Evolutionary conservation across 2,797 vertebrate genomes (phyloP).

Genomic region (Saxicola maurus): DNA sequence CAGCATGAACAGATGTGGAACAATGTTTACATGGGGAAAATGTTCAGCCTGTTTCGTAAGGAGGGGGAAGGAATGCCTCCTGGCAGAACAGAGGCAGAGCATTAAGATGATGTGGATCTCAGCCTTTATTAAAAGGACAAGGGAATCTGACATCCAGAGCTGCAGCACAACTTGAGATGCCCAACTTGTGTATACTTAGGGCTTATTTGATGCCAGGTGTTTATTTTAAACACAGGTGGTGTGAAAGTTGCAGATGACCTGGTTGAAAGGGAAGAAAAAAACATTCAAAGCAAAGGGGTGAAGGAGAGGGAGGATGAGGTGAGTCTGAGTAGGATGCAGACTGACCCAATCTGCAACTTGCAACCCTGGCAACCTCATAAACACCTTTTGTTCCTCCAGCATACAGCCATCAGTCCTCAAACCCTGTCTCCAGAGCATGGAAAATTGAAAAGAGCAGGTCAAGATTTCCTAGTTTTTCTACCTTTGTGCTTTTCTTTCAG

Average conservation of each 20-base stretch:
- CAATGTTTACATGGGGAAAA: conserved; percentile 10
- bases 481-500: not conserved
- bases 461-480: not conserved
- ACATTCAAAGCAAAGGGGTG: not conserved
- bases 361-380: not conserved
- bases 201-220: not conserved
- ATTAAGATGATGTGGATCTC: not conserved
- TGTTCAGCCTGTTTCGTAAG: not conserved
- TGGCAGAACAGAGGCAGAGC: conserved; percentile 1
- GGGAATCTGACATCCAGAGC: not conserved
- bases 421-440: not conserved
- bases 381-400: not conserved
- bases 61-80: conserved; percentile 20
- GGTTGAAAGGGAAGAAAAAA: not conserved
- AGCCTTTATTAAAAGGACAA: conserved; percentile 15
- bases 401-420: not conserved
- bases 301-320: not conserved
- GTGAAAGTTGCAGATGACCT: not conserved
- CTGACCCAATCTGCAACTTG: not conserved
- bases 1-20: conserved; percentile 32
- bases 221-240: conserved; percentile 2
- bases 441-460: not conserved
- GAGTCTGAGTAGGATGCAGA: not conserved
- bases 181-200: not conserved
- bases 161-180: not conserved